phyloP scores from a whole-genome alignment of 2,888 invertebrate species.

The Baronia brevicornis region DNA sequence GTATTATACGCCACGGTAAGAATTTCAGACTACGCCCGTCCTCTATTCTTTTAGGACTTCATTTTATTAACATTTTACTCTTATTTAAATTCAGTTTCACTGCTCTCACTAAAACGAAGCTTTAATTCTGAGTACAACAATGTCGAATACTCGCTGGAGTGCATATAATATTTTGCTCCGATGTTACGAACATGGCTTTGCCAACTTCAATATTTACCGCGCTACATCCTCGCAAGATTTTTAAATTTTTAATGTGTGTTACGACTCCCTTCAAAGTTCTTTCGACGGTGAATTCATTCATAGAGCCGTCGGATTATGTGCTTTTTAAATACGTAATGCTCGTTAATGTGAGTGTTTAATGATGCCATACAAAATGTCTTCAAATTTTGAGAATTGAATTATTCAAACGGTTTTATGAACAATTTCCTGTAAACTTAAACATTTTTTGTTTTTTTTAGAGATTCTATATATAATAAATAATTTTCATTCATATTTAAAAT shows the following conservation, averaged over 20 bases:
- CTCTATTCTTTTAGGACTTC: constrained; percentile 26
- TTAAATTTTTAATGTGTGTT: constrained; percentile 29
- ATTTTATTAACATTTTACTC: constrained; percentile 28
- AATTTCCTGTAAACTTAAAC: constrained; percentile 37
- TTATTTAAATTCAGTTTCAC: constrained; percentile 35
- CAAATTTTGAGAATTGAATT: constrained; percentile 11
- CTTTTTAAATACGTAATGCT: constrained; percentile 21
- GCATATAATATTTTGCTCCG: constrained; percentile 22
- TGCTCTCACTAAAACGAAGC: constrained; percentile 29
- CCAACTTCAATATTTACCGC: constrained; percentile 29
- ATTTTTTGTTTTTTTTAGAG: constrained; percentile 18
- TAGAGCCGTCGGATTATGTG: constrained; percentile 19
- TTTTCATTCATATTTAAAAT: not conserved
- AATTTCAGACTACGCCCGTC: constrained; percentile 18
- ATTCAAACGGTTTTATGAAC: constrained; percentile 18
- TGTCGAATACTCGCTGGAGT: constrained; percentile 29
- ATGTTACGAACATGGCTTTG: constrained; percentile 25
- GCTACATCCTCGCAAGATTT: constrained; percentile 23
- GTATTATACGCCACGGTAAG: constrained; percentile 21
- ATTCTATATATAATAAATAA: not conserved
- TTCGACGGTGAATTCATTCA: constrained; percentile 13
- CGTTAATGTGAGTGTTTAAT: constrained; percentile 17
- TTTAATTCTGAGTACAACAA: constrained; percentile 26
- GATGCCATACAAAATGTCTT: constrained; percentile 10
- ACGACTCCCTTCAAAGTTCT: constrained; percentile 22